Evolutionary conservation across 92 coral and sea anemone genomes (phyloP), one percentile per base, ranked within the genome.

Genomic region (Umimayanthus kanabou): DNA sequence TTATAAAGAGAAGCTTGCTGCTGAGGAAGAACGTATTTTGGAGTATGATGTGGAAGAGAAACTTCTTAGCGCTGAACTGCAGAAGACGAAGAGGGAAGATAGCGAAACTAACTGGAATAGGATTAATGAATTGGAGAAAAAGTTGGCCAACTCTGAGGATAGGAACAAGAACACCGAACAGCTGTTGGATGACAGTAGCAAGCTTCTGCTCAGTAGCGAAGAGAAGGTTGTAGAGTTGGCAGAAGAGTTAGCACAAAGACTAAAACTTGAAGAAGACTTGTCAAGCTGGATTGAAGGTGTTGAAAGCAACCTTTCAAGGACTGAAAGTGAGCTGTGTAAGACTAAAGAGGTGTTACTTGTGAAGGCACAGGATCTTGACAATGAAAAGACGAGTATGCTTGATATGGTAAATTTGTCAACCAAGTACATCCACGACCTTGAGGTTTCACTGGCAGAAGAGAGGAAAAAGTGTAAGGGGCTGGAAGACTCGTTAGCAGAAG

Each of bases 161-260:
- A 88, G 85, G 37, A 80, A 89, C 39, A 90, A 73, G 66, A 90
- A 81, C 50, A 89, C 87, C 61, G 93, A 90, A 50, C 92, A 91
- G 49, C 76, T 76, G 53, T 80, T 91, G 1, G 76, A 69, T n/a
- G 85, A 89, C 28, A 89, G 83, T 30, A 89, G 85, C 85, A 73
- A 84, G 20, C 88, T 89, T 65, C 93, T 94, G 11, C 85, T 85
- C 49, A 85, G 77, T 20, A 97, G 98, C 65, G 97, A 97, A 57
- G 86, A 91, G 73, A 93, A 95, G 49, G 98, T 97, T n/a, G 78
- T 97, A 3, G 94, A 92, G 61, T 89, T 97, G 18, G 97, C 97
- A 6, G 97, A 97, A 65, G 99, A 97, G 85, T 89, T 97, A 65
- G 92, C 96, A 58, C 88, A 91, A 23, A 88, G 98, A 72, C 77